Percentiles rank a stretch among this genome's conserved stretches.
These are phyloP conservation scores for Arrhamphus sclerolepis DNA, from an alignment of 2,797 vertebrate species.

Conservation along the genomic window DNA sequence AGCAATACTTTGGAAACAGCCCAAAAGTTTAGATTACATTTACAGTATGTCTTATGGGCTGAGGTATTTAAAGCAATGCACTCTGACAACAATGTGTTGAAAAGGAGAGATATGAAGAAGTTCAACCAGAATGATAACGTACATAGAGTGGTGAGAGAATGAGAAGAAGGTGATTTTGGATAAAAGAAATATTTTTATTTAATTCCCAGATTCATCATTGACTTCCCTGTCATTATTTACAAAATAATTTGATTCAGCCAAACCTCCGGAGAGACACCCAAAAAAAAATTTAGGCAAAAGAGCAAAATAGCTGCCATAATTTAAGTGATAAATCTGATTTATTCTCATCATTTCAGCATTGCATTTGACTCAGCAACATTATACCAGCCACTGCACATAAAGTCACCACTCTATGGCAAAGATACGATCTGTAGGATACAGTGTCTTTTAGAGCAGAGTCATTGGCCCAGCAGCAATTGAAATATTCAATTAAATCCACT, in stretches of 20 bases:
- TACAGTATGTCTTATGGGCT: background rate
- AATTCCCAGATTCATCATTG: background rate
- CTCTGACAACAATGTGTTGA: too few relatives aligned
- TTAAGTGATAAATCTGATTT: constrained; percentile 16
- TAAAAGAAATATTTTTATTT: background rate
- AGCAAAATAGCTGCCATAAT: constrained; percentile 4
- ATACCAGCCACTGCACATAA: constrained; percentile 31
- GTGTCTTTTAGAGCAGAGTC: constrained; percentile 36
- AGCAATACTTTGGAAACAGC: background rate
- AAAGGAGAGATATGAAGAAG: background rate
- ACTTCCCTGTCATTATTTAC: background rate
- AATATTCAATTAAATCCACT: constrained; percentile 70
- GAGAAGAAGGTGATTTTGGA: background rate
- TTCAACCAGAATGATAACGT: too few relatives aligned
- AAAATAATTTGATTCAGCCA: background rate
- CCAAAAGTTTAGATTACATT: background rate
- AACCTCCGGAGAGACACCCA: background rate
- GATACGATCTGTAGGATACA: constrained; percentile 42
- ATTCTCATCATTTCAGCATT: constrained; percentile 12
- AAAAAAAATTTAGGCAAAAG: background rate
- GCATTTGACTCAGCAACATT: constrained; percentile 30
- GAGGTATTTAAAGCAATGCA: too few relatives aligned
- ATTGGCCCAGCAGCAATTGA: constrained; percentile 54
- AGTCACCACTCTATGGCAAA: constrained; percentile 17
- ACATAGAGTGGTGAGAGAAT: background rate